Evolutionary conservation across 2,113 vertebrate species (phyloP), one percentile per base, ranked within the genome.

Genomic region (Melanerpes formicivorus): DNA sequence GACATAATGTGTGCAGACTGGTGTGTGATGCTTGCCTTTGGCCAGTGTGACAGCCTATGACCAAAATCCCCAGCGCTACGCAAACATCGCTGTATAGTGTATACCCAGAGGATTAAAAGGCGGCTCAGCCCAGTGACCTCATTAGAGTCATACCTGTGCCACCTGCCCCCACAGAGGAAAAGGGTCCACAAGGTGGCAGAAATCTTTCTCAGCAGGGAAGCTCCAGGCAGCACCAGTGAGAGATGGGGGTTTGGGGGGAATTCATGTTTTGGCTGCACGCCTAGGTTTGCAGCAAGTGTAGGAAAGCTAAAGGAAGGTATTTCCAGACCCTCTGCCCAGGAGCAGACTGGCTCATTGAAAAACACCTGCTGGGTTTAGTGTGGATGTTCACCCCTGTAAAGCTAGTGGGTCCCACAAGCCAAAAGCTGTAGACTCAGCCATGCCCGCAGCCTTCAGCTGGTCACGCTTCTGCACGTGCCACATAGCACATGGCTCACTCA

Each of bases 1-100:
- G 93, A 96, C 76, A 90, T 94, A 80, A 96, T 5, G 59, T 34
- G 8, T 5, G 19, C 30, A 78, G 95, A 95, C 87, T 94, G 60
- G 11, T 64, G 79, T 12, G 40, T 25, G 89, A 81, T 1, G 4
- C 80, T 91, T 18, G 42, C 17, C 81, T 92, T 83, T 7, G 69
- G 84, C 75, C 1, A 5, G 25, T 10, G 62, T 74, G 84, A 71
- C 92, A 89, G 87, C 1, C 63, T 50, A 65, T 74, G 66, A 72
- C 78, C 75, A 79, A 66, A 96, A 93, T 55, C 79, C 65, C 52
- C 56, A 5, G 10, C 0, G 0, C 78, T 52, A 10, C 15, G 81
- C 88, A 73, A 86, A 71, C 80, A 85, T 10, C 11, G 3, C 0
- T 6, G 40, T 11, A 11, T 1, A 44, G n/a, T 4, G 40, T 10